Evolutionary conservation across 30 jellyfish, hydroid and myxozoan genomes (phyloP).

Genomic region (Turritopsis rubra): DNA sequence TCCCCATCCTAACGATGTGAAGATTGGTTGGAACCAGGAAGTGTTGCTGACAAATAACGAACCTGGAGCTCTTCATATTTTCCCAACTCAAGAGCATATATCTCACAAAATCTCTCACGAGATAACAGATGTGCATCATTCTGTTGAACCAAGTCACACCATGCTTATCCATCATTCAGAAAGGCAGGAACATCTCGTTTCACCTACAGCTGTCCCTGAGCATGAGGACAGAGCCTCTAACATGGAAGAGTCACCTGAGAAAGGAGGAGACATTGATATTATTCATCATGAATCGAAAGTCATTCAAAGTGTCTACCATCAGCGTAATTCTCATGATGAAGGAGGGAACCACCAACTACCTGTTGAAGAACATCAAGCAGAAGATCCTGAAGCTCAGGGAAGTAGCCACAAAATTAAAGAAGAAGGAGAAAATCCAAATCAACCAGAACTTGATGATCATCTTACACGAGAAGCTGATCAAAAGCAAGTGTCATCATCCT

Average conservation of each 20-base stretch:
- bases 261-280: background rate
- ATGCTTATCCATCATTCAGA: background rate
- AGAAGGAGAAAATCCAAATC: background rate
- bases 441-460: background rate
- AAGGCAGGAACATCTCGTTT: background rate
- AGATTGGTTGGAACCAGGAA: background rate
- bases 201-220: background rate
- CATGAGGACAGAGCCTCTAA: background rate
- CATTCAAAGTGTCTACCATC: background rate
- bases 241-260: background rate
- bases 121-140: background rate
- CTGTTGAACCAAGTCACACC: background rate
- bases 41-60: background rate
- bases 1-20: background rate
- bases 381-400: background rate
- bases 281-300: background rate
- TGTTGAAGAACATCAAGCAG: background rate
- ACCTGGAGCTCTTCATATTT: background rate
- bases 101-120: background rate
- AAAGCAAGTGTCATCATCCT: background rate
- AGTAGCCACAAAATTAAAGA: background rate
- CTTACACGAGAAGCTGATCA: background rate
- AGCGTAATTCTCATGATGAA: background rate
- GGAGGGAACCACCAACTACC: background rate
- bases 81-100: background rate